Evolutionary conservation across 2,113 vertebrate genomes (phyloP), one percentile per base, ranked within the genome.

Genomic region (Caranx ignobilis): DNA sequence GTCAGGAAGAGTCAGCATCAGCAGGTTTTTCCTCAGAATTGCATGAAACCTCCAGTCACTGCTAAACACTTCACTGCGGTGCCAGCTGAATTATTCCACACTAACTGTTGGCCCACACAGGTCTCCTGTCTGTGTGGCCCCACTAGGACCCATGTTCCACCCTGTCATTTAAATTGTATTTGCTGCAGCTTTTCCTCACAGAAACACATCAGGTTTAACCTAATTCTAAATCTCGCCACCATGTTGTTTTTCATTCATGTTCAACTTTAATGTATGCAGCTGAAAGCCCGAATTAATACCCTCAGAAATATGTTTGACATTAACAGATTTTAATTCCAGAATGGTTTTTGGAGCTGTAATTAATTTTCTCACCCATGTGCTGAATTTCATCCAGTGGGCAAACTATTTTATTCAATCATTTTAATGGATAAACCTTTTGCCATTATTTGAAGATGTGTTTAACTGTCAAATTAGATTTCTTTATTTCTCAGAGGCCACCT

Each of bases 1-100:
- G 92, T 90, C 89, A 87, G 2, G 82, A 80, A 71, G 41, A 18
- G 32, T 91, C 83, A 85, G 57, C 73, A 52, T 91, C 89, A 86
- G 64, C 86, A 71, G 64, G 13, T 83, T 82, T 85, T 68, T 11
- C 71, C 55, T 77, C 6, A 48, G 21, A 64, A 60, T 31, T 56
- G 71, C 2, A 15, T 64, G 52, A 76, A 71, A 60, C 18, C 67
- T 70, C 32, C 12, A 50, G 63, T 75, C 32, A 2, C 74, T 71
- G 43, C 71, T 69, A 45, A 78, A 82, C 71, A 71, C 67, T 80
- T 73, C 66, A 57, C 50, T 43, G 57, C 64, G 35, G 69, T 52
- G 63, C 50, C 41, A 45, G 35, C 71, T 71, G 43, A 79, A 67
- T 71, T 82, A 73, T 75, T 82, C 71, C 31, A 26, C 55, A 66